Percentiles rank a stretch among this genome's conserved stretches.
Evolutionary conservation across 2,888 invertebrate species (phyloP).

Genomic region (Eutolmus rufibarbis): DNA sequence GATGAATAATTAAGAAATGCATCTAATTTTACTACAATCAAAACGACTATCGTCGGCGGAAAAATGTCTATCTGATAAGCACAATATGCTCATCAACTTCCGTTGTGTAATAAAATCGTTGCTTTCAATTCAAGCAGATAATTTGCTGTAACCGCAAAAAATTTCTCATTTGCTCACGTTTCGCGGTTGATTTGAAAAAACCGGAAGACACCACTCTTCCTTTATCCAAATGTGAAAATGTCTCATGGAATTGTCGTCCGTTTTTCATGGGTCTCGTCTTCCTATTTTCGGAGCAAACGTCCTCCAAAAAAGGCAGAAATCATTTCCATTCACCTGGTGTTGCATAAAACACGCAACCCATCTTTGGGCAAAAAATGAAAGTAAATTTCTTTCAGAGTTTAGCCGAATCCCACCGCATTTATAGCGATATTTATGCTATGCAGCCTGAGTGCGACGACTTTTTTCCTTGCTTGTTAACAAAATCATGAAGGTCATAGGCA

Average conservation of each 20-base stretch:
- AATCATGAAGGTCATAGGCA: background rate
- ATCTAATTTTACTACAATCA: background rate
- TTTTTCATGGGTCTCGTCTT: background rate
- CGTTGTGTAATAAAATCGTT: background rate
- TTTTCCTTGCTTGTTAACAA: background rate
- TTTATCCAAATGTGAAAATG: background rate
- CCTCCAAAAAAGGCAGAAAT: background rate
- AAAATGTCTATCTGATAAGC: background rate
- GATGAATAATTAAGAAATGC: no score
- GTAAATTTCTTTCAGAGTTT: background rate
- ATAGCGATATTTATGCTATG: background rate
- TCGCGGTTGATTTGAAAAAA: background rate
- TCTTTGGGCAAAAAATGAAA: background rate
- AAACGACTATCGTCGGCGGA: background rate
- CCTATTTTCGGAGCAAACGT: background rate
- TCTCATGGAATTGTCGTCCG: background rate
- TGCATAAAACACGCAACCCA: background rate
- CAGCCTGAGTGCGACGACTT: background rate
- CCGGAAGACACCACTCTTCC: background rate
- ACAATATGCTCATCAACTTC: background rate
- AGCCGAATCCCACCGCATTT: background rate
- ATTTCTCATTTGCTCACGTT: background rate
- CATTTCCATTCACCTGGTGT: background rate
- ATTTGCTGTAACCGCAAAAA: background rate
- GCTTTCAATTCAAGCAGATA: background rate